Percentiles rank a stretch among this genome's conserved stretches.
These are phyloP conservation scores for Ceyx melanurus DNA, from an alignment of 2,113 vertebrate species.

Conservation along the genomic window DNA sequence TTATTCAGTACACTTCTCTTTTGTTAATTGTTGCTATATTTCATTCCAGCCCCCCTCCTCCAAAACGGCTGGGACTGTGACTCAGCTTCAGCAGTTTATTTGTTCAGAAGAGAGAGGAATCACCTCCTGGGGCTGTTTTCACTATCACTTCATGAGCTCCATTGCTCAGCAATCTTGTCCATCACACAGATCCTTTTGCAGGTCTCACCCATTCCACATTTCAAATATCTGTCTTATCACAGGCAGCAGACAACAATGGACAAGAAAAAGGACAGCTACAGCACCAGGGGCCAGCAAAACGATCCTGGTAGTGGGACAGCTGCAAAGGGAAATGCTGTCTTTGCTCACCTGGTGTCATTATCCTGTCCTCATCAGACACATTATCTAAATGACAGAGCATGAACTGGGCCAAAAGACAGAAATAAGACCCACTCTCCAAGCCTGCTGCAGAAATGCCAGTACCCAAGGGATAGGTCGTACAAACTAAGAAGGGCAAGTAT, in stretches of 20 bases:
- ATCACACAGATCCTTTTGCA: neutral
- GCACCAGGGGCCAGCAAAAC: neutral
- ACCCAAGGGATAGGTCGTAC: neutral
- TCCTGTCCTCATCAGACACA: neutral
- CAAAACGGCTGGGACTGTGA: neutral
- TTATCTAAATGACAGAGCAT: neutral
- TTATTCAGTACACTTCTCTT: conserved; percentile 39
- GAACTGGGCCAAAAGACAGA: neutral
- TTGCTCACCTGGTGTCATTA: neutral
- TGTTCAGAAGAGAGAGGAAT: neutral
- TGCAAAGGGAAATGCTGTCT: neutral
- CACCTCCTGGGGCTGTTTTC: conserved; percentile 19
- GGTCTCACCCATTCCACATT: neutral
- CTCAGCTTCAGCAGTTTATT: conserved; percentile 22
- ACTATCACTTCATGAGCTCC: neutral
- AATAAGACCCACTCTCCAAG: neutral
- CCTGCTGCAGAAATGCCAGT: neutral
- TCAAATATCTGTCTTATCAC: neutral
- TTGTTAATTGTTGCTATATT: conserved; percentile 55
- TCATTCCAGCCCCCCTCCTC: conserved; percentile 26
- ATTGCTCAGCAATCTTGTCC: neutral
- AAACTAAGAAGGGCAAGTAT: neutral
- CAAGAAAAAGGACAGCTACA: neutral
- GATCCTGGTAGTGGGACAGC: neutral
- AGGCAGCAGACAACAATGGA: neutral